These are phyloP conservation scores for Anas capensis DNA, from an alignment of 2,797 vertebrate genomes.

Conservation along the genomic window DNA sequence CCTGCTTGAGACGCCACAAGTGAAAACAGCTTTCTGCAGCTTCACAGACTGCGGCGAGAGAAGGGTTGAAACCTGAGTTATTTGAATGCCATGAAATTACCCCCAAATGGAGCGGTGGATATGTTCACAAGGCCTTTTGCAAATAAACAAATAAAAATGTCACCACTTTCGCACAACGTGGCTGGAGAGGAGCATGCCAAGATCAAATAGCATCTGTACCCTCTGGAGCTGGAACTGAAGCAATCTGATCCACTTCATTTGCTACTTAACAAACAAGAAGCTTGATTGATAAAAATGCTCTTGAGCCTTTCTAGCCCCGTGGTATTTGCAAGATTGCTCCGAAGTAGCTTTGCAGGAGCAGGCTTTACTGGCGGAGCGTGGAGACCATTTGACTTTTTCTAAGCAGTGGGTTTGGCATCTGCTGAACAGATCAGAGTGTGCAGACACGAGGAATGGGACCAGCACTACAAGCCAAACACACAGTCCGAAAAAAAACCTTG, in stretches of 20 bases:
- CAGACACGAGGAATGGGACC: neutral
- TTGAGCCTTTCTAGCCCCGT: neutral
- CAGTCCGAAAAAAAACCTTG: neutral
- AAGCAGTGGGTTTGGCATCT: neutral
- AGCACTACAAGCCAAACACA: neutral
- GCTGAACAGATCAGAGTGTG: neutral
- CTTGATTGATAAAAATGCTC: neutral
- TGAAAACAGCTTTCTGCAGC: neutral
- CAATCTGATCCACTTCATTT: neutral
- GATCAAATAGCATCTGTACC: constrained; percentile 1
- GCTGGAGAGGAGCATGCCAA: neutral
- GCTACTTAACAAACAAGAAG: neutral
- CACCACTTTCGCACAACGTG: neutral
- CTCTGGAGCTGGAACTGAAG: neutral
- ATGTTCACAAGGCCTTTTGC: neutral
- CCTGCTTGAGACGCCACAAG: neutral
- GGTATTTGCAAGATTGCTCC: neutral
- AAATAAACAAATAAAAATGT: constrained; percentile 11
- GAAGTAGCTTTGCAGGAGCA: neutral
- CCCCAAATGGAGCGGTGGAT: neutral
- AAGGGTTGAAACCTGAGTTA: neutral
- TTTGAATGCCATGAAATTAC: neutral
- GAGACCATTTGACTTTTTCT: neutral
- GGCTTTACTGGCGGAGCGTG: neutral
- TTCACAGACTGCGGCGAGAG: neutral